These are phyloP conservation scores for Lophura nycthemera DNA, from an alignment of 2,113 vertebrate species.

Conservation along the genomic window DNA sequence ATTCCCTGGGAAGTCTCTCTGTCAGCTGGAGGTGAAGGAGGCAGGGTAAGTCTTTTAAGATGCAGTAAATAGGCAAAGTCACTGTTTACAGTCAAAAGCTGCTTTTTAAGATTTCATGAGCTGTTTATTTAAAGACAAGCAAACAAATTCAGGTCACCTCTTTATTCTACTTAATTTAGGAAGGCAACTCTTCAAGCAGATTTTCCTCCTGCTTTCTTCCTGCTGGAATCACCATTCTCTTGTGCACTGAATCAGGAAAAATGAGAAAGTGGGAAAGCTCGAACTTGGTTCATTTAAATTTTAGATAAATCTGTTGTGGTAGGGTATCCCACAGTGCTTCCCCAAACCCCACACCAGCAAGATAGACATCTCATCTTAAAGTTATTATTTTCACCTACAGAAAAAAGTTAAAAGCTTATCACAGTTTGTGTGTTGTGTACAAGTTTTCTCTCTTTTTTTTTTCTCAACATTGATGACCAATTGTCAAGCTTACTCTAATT, in stretches of 20 bases:
- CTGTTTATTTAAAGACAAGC: slow-evolving; percentile 32
- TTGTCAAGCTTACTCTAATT: not conserved
- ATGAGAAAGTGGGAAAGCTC: not conserved
- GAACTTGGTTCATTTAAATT: not conserved
- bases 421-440: not conserved
- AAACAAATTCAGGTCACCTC: slow-evolving; percentile 61
- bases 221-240: not conserved
- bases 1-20: not conserved
- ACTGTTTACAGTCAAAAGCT: slow-evolving; percentile 46
- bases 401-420: not conserved
- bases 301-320: not conserved
- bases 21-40: not conserved
- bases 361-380: not conserved
- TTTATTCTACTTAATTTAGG: slow-evolving; percentile 20
- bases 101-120: slow-evolving; percentile 48
- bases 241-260: slow-evolving; percentile 1
- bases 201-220: not conserved
- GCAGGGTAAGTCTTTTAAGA: not conserved
- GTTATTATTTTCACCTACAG: not conserved
- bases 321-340: not conserved
- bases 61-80: slow-evolving; percentile 15
- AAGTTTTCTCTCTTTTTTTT: not conserved
- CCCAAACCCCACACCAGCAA: not conserved
- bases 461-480: not conserved
- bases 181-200: not conserved